Conservation (phyloP, 2,888 invertebrate species). For the Chrysomela aeneicollis region DNA sequence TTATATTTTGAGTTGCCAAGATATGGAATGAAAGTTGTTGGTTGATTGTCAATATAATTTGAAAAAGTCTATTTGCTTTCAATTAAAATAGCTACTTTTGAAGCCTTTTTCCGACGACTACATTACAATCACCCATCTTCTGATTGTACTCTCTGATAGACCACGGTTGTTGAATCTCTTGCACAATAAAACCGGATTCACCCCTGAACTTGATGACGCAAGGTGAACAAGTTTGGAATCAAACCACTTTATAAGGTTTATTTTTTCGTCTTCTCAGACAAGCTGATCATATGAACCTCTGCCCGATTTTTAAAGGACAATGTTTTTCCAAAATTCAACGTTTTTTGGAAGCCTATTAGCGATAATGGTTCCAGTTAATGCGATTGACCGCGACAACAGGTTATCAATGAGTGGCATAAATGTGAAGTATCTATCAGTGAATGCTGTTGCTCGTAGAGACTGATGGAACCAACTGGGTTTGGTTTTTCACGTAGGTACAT, state of each 20-base stretch:
- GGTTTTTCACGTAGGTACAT: constrained; percentile 37
- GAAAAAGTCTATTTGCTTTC: too few relatives aligned
- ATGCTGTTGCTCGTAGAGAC: constrained; percentile 29
- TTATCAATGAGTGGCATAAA: constrained; percentile 28
- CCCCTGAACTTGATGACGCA: constrained; percentile 12
- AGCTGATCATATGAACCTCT: constrained; percentile 19
- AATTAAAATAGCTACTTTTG: too few relatives aligned
- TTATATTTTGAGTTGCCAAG: too few relatives aligned
- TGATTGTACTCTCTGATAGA: constrained; percentile 12
- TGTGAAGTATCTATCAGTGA: constrained; percentile 33
- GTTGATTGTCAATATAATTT: too few relatives aligned
- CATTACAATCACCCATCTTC: constrained; percentile 10
- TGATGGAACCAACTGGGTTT: constrained; percentile 41
- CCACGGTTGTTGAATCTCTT: constrained; percentile 12
- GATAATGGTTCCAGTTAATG: constrained; percentile 33
- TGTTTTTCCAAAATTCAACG: constrained; percentile 20
- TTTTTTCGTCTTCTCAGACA: constrained; percentile 18
- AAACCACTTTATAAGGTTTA: constrained; percentile 14
- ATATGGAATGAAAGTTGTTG: too few relatives aligned
- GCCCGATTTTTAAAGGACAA: neutral
- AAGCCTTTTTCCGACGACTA: too few relatives aligned
- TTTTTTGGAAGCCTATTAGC: constrained; percentile 25
- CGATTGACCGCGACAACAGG: constrained; percentile 29
- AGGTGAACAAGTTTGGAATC: constrained; percentile 8
- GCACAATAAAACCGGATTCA: constrained; percentile 4